A percentile compares a stretch with the other conserved stretches of the same genome.
Evolutionary conservation across 2,797 vertebrate species (phyloP).

Genomic region (Amazona finschi): DNA sequence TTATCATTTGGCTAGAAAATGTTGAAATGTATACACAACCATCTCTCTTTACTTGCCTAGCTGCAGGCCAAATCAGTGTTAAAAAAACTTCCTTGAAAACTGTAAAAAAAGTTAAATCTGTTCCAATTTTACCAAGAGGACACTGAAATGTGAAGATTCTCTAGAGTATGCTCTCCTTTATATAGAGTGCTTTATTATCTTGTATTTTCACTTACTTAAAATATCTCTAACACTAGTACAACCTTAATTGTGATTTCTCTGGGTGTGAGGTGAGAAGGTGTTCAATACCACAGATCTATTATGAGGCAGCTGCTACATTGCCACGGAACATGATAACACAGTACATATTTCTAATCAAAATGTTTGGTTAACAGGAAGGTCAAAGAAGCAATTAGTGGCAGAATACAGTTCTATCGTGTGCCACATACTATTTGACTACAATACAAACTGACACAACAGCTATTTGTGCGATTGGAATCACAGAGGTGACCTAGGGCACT

Average conservation of each 20-base stretch:
- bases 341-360: conserved; percentile 58
- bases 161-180: not conserved
- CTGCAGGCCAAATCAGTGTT: not conserved
- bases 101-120: not conserved
- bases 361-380: conserved; percentile 65
- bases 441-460: conserved; percentile 20
- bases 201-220: not conserved
- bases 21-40: not conserved
- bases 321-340: not conserved
- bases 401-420: conserved; percentile 20
- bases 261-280: not conserved
- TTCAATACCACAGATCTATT: not conserved
- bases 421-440: not conserved
- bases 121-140: not conserved
- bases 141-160: not conserved
- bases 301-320: conserved; percentile 9
- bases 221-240: not conserved
- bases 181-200: not conserved
- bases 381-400: conserved; percentile 53
- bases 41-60: not conserved
- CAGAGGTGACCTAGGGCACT: conserved; percentile 51
- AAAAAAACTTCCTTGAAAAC: not conserved
- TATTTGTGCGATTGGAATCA: conserved; percentile 42
- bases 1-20: not conserved
- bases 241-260: not conserved